Evolutionary conservation across 2,797 vertebrate species (phyloP).

Genomic region (Anomalospiza imberbis): DNA sequence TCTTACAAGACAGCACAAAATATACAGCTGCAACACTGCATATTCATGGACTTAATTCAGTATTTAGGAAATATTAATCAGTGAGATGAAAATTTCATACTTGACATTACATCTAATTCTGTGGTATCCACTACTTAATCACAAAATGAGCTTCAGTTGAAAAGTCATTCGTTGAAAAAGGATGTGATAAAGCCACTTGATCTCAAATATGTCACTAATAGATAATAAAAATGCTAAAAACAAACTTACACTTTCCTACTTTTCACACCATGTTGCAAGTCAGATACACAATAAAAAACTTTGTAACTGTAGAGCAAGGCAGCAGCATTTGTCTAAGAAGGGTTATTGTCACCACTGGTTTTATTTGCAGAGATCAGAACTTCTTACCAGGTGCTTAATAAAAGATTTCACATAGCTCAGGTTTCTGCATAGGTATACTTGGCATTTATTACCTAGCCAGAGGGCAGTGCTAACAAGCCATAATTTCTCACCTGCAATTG

Average conservation of each 20-base stretch:
- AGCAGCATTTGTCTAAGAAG: not conserved
- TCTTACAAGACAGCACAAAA: not conserved
- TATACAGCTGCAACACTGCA: not conserved
- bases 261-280: not conserved
- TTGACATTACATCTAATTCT: not conserved
- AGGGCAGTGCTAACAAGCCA: not conserved
- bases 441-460: not conserved
- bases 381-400: not conserved
- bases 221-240: not conserved
- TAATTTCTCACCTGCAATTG: not conserved
- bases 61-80: not conserved
- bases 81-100: not conserved
- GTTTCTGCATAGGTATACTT: not conserved
- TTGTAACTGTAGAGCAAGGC: not conserved
- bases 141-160: not conserved
- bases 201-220: not conserved
- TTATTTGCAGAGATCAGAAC: not conserved
- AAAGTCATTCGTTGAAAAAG: not conserved
- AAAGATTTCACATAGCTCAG: not conserved
- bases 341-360: not conserved
- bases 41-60: not conserved
- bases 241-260: not conserved
- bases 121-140: not conserved
- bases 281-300: not conserved
- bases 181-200: not conserved